Conservation (phyloP, 2,113 vertebrate species). For the Mesoclemmys tuberculata region DNA sequence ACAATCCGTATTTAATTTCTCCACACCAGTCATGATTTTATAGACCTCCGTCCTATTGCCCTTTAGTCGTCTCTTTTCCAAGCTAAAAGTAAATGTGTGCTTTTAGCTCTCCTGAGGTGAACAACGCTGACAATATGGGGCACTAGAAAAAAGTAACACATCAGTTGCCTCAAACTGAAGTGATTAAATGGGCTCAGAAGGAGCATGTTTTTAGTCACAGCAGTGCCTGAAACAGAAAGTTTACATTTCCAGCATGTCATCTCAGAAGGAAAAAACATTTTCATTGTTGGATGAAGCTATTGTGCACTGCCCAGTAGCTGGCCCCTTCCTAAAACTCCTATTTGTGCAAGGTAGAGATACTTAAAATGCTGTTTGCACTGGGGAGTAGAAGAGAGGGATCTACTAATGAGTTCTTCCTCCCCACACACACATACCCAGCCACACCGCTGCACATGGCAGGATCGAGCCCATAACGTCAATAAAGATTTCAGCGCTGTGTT, state of each 20-base stretch:
- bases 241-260: conserved; percentile 30
- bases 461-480: conserved; percentile 41
- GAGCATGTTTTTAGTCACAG: conserved; percentile 36
- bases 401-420: conserved; percentile 3
- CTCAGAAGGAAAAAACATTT: conserved; percentile 34
- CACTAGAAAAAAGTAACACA: conserved; percentile 53
- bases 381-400: conserved; percentile 1
- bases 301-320: background rate
- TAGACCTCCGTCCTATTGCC: too few species aligned
- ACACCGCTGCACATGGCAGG: conserved; percentile 31
- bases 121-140: conserved; percentile 46
- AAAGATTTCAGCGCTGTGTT: conserved; percentile 20
- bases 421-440: conserved; percentile 28
- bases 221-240: conserved; percentile 36
- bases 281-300: background rate
- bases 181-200: conserved; percentile 51
- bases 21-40: too few species aligned
- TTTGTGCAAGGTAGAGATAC: background rate
- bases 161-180: conserved; percentile 55
- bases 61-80: too few species aligned
- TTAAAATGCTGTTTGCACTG: conserved; percentile 14
- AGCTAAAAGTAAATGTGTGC: conserved; percentile 40
- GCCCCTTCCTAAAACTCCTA: background rate
- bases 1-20: too few species aligned
- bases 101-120: conserved; percentile 54